Conservation (phyloP, 2,797 vertebrate species). For the Setipinna tenuifilis region DNA sequence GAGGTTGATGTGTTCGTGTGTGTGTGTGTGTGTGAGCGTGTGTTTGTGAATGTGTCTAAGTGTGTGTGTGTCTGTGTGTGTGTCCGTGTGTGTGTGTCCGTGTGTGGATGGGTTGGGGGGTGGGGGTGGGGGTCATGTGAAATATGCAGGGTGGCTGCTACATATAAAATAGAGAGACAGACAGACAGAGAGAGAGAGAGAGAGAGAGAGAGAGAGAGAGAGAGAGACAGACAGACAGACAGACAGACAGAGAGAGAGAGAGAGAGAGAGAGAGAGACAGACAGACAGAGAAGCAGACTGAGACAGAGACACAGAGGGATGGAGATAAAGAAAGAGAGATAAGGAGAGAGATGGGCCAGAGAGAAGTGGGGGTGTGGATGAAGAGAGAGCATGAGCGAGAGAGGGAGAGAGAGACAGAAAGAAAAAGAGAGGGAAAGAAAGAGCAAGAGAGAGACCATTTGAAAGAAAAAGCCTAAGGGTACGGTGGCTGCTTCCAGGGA, state of each 20-base stretch:
- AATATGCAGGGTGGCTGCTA: background rate
- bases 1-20: no score
- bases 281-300: no score
- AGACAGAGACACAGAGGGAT: no score
- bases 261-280: no score
- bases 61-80: no score
- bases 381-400: background rate
- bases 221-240: background rate
- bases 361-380: no score
- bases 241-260: background rate
- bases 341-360: no score
- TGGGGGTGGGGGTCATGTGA: background rate
- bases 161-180: no score
- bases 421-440: background rate
- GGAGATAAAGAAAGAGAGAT: no score
- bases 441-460: background rate
- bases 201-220: background rate
- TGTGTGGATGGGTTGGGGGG: background rate
- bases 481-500: background rate
- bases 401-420: background rate
- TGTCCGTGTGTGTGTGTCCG: no score
- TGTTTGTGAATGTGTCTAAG: no score
- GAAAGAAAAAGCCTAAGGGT: background rate
- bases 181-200: background rate
- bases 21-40: no score